Conservation (phyloP, 2,888 invertebrate genomes). For the Thysanoteuthis rhombus region DNA sequence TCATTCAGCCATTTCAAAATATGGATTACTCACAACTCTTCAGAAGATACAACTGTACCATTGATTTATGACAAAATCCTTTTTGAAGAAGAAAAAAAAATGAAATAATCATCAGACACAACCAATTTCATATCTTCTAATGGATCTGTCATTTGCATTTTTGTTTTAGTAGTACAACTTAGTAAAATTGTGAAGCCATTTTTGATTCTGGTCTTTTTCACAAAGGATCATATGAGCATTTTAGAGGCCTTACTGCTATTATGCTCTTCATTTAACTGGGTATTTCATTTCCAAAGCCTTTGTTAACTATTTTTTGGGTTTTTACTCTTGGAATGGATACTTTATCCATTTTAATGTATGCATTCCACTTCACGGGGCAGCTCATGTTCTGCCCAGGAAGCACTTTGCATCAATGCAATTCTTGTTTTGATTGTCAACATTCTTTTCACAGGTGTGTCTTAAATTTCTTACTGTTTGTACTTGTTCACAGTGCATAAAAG, state of each 20-base stretch:
- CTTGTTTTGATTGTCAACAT: neutral
- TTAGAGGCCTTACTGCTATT: neutral
- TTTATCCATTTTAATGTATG: neutral
- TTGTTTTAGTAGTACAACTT: neutral
- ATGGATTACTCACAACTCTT: too few species aligned
- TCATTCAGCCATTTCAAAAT: too few species aligned
- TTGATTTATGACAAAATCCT: neutral
- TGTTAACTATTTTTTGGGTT: neutral
- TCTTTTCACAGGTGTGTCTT: neutral
- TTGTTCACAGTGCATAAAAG: neutral
- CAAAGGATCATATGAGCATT: neutral
- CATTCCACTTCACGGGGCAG: neutral
- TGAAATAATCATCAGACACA: neutral
- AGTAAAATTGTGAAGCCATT: neutral
- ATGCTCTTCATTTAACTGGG: neutral
- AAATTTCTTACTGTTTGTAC: neutral
- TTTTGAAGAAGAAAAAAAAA: neutral
- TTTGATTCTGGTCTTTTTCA: neutral
- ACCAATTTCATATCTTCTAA: neutral
- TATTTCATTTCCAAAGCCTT: neutral
- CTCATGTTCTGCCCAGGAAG: neutral
- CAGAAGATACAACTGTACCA: too few species aligned
- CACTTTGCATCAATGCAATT: neutral
- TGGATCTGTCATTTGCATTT: neutral
- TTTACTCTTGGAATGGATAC: neutral